phyloP scores from a whole-genome alignment of 2,888 invertebrate genomes.

The Tridacna crocea region DNA sequence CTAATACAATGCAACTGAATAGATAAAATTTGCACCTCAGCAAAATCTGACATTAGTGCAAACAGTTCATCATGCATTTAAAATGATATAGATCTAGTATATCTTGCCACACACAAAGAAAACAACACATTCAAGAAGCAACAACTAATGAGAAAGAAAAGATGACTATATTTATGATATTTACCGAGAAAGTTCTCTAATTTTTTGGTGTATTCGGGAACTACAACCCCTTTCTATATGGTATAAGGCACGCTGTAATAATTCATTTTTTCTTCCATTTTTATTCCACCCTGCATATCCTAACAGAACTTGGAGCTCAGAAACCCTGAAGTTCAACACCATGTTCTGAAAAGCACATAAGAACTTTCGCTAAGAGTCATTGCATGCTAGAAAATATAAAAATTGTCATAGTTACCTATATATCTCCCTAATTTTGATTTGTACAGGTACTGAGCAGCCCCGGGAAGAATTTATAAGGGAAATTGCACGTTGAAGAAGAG shows the following conservation, averaged over 20 bases:
- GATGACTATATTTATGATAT: slow-evolving; percentile 34
- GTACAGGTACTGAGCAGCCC: slow-evolving; percentile 87
- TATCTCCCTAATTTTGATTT: slow-evolving; percentile 88
- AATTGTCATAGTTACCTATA: slow-evolving; percentile 85
- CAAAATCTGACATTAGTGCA: too few relatives aligned
- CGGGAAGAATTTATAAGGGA: slow-evolving; percentile 87
- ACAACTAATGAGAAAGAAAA: not conserved
- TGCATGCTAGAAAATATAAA: slow-evolving; percentile 1
- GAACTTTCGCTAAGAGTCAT: slow-evolving; percentile 26
- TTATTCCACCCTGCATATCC: slow-evolving; percentile 92
- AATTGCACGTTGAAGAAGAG: slow-evolving; percentile 90
- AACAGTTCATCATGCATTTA: too few relatives aligned
- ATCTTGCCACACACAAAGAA: not conserved
- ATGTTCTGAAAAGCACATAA: slow-evolving; percentile 84
- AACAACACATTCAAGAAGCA: not conserved
- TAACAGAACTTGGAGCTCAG: slow-evolving; percentile 93
- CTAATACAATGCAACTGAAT: too few relatives aligned
- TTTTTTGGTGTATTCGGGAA: slow-evolving; percentile 88
- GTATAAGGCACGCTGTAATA: slow-evolving; percentile 90
- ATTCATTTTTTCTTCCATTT: slow-evolving; percentile 91
- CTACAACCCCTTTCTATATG: slow-evolving; percentile 88
- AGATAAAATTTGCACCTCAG: too few relatives aligned
- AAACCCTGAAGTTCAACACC: slow-evolving; percentile 91
- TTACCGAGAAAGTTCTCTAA: slow-evolving; percentile 88
- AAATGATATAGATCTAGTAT: too few relatives aligned